Base-by-base conservation (phyloP, 2,797 vertebrate genomes). In the Podarcis siculus region DNA sequence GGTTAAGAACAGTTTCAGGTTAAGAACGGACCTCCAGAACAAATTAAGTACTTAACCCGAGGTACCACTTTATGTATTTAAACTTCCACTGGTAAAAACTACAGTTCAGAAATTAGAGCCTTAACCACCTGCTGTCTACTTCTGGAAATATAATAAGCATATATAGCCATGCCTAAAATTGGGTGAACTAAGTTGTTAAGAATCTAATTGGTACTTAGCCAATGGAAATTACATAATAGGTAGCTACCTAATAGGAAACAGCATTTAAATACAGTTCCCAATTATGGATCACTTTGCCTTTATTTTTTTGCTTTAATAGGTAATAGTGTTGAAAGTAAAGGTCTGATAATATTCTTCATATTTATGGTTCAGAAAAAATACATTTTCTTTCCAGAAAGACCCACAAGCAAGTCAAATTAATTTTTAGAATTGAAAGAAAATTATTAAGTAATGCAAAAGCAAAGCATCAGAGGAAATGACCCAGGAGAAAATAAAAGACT, bases 131-230 rank as follows among this genome's bases (percentile, higher is more conserved):
- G 73, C 72, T 76, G 27, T 49, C 82, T 83, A 58, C 32, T 58
- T 73, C 7, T 85, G 17, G 55, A 64, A 37, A 1, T 64, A 76
- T 10, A 85, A 61, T n/a, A 75, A 39, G 72, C 32, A 32, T 85
- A 30, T 76, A 30, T 76, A 76, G 3, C 35, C 45, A 64, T 15
- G 10, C 69, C 21, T 49, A 77, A 77, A 77, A 66, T 23, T 69
- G 4, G n/a, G 13, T 55, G 23, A 79, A 79, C 67, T 86, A 69
- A 71, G 85, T 32, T 19, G 61, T 0, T 15, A 86, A 79, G 79
- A 32, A 69, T 67, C n/a, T 86, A 86, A 86, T 79, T 86, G 76
- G 42, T 79, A 71, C 64, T 79, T 85, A 64, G 55, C 55, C 39
- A 77, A 77, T 32, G 64, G 25, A 61, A 85, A 76, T 85, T 85